Base-by-base conservation (phyloP, 2,797 vertebrate species). In the Catostomus latipinnis region DNA sequence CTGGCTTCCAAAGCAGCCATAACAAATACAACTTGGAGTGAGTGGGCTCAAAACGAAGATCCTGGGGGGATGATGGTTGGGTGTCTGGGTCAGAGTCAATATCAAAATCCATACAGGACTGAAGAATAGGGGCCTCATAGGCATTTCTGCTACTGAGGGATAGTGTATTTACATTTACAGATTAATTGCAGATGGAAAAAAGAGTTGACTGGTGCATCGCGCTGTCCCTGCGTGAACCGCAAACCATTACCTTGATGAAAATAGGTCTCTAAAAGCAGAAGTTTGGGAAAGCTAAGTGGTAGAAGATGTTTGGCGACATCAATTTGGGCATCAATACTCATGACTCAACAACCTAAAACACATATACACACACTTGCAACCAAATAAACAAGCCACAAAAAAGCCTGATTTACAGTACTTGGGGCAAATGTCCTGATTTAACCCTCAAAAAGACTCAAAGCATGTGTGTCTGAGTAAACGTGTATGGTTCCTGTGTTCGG, bases 181-280 rank as follows among this genome's bases (percentile, higher is more conserved):
- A 80, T 76, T 46, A 14, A 83, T 76, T 80, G 52, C 48, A 60
- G 22, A 70, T 6, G 11, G 16, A 70, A 49, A 71, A 58, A 75
- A 6, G 65, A 6, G 57, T 70, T 69, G 14, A 73, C n/a, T 58
- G 49, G 54, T 61, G 63, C 61, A 82, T 50, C 56, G 12, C 7
- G 0, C 18, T 56, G 16, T 69, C 70, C 34, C 70, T 49, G 71
- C 54, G 66, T 63, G 63, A 78, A 67, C 75, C 43, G 5, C 63
- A 69, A 82, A 82, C 53, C 54, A 82, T 68, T 56, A 78, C 71
- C 75, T 62, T 69, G 49, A 62, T 74, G 76, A 78, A 78, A 73
- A 74, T 16, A 16, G 10, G 9, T 43, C 45, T 78, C 53, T 13
- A 43, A 43, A 58, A 60, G 54, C 69, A 78, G 65, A 74, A 14